These are phyloP conservation scores for Tinea pellionella DNA, from an alignment of 2,888 invertebrate species.

Conservation along the genomic window DNA sequence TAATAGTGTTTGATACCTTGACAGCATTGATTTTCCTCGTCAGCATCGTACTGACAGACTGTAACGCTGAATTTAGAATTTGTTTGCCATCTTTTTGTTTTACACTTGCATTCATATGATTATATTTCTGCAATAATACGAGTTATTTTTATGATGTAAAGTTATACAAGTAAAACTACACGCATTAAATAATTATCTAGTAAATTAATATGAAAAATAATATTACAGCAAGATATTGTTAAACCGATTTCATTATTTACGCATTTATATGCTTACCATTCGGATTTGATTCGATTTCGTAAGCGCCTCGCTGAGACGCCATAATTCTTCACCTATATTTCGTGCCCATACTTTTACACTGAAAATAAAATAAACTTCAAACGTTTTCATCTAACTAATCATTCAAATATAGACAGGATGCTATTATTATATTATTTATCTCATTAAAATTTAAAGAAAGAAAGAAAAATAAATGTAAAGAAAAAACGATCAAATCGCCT, in stretches of 20 bases:
- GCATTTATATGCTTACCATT: conserved; percentile 72
- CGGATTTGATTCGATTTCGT: conserved; percentile 83
- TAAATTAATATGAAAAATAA: no score
- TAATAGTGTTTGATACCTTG: conserved; percentile 55
- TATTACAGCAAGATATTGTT: no score
- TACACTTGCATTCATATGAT: conserved; percentile 81
- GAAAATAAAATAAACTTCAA: conserved; percentile 19
- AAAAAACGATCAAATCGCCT: neutral
- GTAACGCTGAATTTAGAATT: conserved; percentile 82
- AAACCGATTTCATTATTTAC: no score
- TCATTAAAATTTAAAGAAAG: neutral
- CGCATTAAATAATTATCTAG: no score
- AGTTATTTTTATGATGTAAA: neutral
- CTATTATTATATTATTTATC: neutral
- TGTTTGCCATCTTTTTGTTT: conserved; percentile 82
- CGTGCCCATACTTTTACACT: conserved; percentile 86
- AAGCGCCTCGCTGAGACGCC: conserved; percentile 80
- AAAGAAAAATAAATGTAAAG: neutral
- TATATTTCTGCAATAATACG: conserved; percentile 75
- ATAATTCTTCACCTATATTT: conserved; percentile 81
- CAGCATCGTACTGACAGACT: conserved; percentile 86
- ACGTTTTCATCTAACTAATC: no score
- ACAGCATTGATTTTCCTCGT: conserved; percentile 92
- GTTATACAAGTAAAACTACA: no score
- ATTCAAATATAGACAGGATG: no score